These are phyloP conservation scores for Hippolais icterina DNA, from an alignment of 2,113 vertebrate genomes.

Conservation along the genomic window DNA sequence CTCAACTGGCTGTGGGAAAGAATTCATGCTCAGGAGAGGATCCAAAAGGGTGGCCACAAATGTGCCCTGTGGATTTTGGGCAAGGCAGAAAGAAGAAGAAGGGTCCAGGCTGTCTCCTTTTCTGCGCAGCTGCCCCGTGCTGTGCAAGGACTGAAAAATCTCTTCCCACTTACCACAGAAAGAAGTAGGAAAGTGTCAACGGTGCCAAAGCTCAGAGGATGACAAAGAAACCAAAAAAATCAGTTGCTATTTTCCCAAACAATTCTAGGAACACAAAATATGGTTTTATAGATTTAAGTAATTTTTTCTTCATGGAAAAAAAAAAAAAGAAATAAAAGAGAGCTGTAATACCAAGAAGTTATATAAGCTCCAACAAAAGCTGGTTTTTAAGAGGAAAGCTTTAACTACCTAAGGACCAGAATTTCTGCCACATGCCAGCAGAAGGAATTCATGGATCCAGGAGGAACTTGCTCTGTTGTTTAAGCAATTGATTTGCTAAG, in stretches of 20 bases:
- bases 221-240: conserved; percentile 39
- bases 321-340: background rate
- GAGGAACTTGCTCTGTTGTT: background rate
- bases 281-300: background rate
- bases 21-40: background rate
- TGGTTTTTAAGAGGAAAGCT: background rate
- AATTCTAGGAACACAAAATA: conserved; percentile 40
- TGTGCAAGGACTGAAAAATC: background rate
- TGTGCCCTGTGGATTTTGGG: conserved; percentile 38
- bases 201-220: conserved; percentile 34
- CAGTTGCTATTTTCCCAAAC: background rate
- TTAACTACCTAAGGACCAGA: background rate
- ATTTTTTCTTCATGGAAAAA: background rate
- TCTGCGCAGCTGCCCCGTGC: conserved; percentile 28
- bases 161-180: conserved; percentile 18
- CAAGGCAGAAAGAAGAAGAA: background rate
- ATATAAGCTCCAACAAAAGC: background rate
- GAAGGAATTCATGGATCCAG: background rate
- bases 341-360: background rate
- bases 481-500: background rate
- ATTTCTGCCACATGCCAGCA: conserved; percentile 9
- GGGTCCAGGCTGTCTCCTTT: background rate
- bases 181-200: background rate
- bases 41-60: conserved; percentile 45
- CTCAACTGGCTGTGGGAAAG: conserved; percentile 36